Percentiles rank a stretch among this genome's conserved stretches.
These are phyloP conservation scores for Bombus picipes DNA, from an alignment of 1,140 invertebrate species.

Conservation along the genomic window DNA sequence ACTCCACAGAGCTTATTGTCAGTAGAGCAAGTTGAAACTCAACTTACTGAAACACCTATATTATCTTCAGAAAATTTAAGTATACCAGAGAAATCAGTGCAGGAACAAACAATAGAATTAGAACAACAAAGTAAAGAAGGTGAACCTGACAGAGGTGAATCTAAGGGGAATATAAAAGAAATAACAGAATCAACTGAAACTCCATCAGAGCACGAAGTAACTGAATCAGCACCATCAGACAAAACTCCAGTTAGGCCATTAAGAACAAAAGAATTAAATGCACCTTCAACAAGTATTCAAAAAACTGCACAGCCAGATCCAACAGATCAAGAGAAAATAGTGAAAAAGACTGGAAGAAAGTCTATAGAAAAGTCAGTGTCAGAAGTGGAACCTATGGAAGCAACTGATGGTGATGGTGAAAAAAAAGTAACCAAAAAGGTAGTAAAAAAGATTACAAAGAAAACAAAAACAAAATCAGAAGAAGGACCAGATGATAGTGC, in stretches of 20 bases:
- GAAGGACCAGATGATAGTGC: conserved; percentile 54
- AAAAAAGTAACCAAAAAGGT: conserved; percentile 73
- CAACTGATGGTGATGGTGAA: conserved; percentile 51
- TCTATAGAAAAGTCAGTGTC: conserved; percentile 41
- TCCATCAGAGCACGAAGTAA: not conserved
- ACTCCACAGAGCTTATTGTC: not conserved
- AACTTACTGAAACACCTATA: not conserved
- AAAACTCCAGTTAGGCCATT: conserved; percentile 55
- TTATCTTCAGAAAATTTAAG: not conserved
- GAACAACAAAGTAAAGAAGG: not conserved
- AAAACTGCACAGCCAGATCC: conserved; percentile 41
- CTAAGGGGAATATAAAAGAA: not conserved
- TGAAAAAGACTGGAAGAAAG: conserved; percentile 56
- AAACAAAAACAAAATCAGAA: conserved; percentile 68
- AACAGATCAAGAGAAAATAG: conserved; percentile 35
- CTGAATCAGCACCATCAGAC: not conserved
- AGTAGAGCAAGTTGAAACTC: conserved; percentile 1
- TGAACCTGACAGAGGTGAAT: not conserved
- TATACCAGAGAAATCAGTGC: not conserved
- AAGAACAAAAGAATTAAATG: conserved; percentile 60
- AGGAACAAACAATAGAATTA: conserved; percentile 12
- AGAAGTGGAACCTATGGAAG: conserved; percentile 52
- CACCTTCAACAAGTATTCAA: conserved; percentile 73
- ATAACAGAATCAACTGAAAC: not conserved
- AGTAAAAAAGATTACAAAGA: conserved; percentile 74